Conservation (phyloP, 2,888 invertebrate species). For the Smittia sp. region DNA sequence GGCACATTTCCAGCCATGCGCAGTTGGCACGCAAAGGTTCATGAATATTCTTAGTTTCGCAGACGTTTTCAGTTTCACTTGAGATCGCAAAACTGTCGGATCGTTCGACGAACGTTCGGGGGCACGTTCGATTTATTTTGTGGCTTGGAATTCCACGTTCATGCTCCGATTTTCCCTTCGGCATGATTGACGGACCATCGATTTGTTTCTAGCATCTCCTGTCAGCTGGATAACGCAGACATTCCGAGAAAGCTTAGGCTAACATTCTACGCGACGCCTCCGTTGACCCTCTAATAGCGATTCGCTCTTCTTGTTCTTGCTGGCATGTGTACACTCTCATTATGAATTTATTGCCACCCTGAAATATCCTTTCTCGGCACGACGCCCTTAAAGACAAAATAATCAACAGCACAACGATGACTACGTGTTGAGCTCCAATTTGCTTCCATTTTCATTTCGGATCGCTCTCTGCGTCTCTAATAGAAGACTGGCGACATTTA, state of each 20-base stretch:
- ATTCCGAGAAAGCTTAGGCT: background rate
- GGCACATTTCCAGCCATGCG: conserved; percentile 3
- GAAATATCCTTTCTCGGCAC: background rate
- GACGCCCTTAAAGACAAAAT: background rate
- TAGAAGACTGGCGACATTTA: background rate
- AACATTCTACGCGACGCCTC: background rate
- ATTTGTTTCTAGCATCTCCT: too few species aligned
- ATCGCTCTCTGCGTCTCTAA: background rate
- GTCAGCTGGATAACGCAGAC: too few species aligned
- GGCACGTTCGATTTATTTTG: too few species aligned
- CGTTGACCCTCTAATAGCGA: background rate
- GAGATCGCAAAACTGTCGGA: background rate
- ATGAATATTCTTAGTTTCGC: background rate
- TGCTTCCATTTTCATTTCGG: background rate
- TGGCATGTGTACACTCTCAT: background rate
- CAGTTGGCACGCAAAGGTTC: background rate
- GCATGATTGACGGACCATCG: too few species aligned
- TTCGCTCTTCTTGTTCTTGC: background rate
- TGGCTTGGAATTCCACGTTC: too few species aligned
- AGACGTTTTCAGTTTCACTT: background rate
- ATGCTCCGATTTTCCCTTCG: too few species aligned
- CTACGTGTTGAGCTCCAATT: conserved; percentile 16
- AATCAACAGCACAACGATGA: background rate
- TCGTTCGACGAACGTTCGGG: background rate
- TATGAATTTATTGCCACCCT: background rate